phyloP scores from a whole-genome alignment of 2,113 vertebrate genomes.

The Herpetotheres cachinnans region DNA sequence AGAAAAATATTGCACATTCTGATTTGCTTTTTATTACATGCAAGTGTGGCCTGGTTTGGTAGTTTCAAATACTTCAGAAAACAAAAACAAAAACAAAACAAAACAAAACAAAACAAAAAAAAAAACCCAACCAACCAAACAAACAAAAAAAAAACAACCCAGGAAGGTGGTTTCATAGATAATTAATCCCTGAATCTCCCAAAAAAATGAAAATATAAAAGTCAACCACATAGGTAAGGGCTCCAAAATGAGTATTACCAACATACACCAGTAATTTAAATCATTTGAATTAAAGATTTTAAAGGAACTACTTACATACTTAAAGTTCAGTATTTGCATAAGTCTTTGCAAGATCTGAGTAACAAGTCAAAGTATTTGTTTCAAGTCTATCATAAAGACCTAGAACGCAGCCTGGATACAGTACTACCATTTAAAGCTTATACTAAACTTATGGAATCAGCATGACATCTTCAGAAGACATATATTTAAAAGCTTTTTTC shows the following conservation, averaged over 20 bases:
- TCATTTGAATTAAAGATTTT: neutral
- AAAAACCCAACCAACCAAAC: neutral
- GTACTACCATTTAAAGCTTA: neutral
- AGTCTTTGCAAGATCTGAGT: neutral
- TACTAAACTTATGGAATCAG: neutral
- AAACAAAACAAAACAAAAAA: neutral
- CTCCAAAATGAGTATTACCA: neutral
- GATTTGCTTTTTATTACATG: neutral
- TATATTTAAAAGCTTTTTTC: neutral
- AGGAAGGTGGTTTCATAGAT: neutral
- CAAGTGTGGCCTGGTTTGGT: neutral
- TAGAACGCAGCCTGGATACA: neutral
- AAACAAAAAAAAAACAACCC: neutral
- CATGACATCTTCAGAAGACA: neutral
- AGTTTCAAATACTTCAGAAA: neutral
- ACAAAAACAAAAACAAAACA: neutral
- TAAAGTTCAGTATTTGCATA: slow-evolving; percentile 19
- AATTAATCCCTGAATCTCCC: neutral
- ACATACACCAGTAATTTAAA: neutral
- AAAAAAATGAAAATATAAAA: neutral
- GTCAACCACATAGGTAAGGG: neutral
- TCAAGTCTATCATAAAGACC: neutral
- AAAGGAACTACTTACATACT: neutral
- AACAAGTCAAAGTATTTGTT: neutral
- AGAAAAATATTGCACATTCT: neutral